phyloP scores from a whole-genome alignment of 1,140 invertebrate genomes.

The Drosophila pseudoananassae region DNA sequence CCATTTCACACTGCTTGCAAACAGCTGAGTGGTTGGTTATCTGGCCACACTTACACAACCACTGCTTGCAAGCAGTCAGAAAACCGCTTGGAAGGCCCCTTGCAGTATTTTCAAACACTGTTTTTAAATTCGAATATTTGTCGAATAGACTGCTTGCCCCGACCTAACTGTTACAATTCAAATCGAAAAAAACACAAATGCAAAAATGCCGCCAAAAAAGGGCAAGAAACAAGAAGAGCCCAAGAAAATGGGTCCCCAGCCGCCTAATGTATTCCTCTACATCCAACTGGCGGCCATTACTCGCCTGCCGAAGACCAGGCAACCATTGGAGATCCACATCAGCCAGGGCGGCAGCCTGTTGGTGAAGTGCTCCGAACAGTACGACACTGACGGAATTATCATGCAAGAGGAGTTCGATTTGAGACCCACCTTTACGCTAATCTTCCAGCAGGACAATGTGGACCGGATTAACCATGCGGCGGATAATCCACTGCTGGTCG shows the following conservation, averaged over 20 bases:
- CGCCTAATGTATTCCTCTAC: conserved; percentile 65
- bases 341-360: conserved; percentile 22
- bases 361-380: conserved; percentile 60
- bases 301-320: conserved; percentile 1
- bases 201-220: conserved; percentile 34
- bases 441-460: conserved; percentile 67
- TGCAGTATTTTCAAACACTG: neutral
- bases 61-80: too few species aligned
- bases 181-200: conserved; percentile 16
- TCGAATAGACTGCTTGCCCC: neutral
- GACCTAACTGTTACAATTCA: conserved; percentile 2
- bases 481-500: conserved; percentile 66
- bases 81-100: too few species aligned
- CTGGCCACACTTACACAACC: too few species aligned
- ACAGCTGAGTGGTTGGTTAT: too few species aligned
- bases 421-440: conserved; percentile 63
- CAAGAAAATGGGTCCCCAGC: conserved; percentile 13
- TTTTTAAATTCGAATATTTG: neutral
- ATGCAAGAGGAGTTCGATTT: conserved; percentile 27
- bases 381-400: conserved; percentile 57
- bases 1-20: too few species aligned
- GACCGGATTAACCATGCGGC: conserved; percentile 64
- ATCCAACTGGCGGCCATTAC: conserved; percentile 40
- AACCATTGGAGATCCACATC: conserved; percentile 26
- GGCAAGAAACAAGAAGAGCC: conserved; percentile 4